These are phyloP conservation scores for Brenthis hecate DNA, from an alignment of 2,888 invertebrate genomes.

Conservation along the genomic window DNA sequence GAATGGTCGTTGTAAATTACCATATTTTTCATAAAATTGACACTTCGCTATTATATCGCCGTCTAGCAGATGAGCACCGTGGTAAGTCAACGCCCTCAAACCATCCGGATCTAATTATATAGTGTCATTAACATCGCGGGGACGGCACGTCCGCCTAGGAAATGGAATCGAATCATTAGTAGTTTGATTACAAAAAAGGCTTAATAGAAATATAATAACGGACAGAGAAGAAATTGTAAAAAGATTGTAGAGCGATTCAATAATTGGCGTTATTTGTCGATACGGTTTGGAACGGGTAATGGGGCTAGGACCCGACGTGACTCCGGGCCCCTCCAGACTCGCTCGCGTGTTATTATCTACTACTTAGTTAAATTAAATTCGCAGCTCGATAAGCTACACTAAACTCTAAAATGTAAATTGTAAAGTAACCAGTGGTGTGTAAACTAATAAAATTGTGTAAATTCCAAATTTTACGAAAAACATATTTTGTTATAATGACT, in stretches of 20 bases:
- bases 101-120: constrained; percentile 82
- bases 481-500: too few relatives aligned
- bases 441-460: not conserved
- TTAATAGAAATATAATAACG: constrained; percentile 83
- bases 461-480: too few relatives aligned
- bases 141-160: constrained; percentile 82
- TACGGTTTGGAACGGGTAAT: constrained; percentile 81
- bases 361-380: constrained; percentile 67
- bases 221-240: constrained; percentile 81
- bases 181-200: constrained; percentile 83
- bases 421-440: not conserved
- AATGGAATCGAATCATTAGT: constrained; percentile 83
- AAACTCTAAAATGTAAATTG: constrained; percentile 24
- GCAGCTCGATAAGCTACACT: constrained; percentile 47
- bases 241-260: constrained; percentile 82
- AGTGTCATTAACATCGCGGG: constrained; percentile 79
- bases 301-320: constrained; percentile 78
- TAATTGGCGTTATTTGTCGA: constrained; percentile 82
- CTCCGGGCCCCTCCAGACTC: constrained; percentile 50
- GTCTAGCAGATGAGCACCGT: constrained; percentile 65
- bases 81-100: constrained; percentile 75
- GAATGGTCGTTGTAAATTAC: constrained; percentile 61
- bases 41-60: constrained; percentile 68
- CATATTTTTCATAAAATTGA: constrained; percentile 79
- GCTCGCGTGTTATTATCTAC: constrained; percentile 48